Base-by-base conservation (phyloP, 2,113 vertebrate species). In the Delphinapterus leucas region DNA sequence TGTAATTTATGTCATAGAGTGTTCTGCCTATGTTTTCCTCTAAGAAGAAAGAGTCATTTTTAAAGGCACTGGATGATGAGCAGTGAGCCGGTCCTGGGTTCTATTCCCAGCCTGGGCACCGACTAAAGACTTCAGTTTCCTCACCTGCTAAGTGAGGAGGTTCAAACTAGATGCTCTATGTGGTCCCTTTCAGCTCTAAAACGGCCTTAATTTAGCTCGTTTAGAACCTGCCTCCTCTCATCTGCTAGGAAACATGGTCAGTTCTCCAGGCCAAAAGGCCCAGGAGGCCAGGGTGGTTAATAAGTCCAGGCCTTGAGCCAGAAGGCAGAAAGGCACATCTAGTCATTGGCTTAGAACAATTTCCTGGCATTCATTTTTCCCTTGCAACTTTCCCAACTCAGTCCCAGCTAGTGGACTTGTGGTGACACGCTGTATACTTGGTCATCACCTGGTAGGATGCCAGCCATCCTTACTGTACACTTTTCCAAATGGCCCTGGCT, bases 401-500 rank as follows among this genome's bases (percentile, higher is more conserved):
- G 23, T 17, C 36, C 61, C 11, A 65, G 58, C 25, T 11, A 70
- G 25, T 17, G 23, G 41, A 15, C 55, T 71, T 47, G 47, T 11
- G 70, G 61, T 20, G 25, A 68, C 18, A 18, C 0, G 0, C 73
- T 60, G 1, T 2, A 1, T 26, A 38, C 88, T 18, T 70, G 65
- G 17, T 33, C 10, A 28, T 49, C 17, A 21, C 15, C 14, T 36
- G 23, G 55, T 7, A n/a, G 55, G 70, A 15, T 21, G 58, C 33
- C 33, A 63, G 36, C 63, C 28, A 6, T 36, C n/a, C 86, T 58
- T 65, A 13, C 70, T 2, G 47, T 9, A 53, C 67, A 23, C 25
- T 36, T 47, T 87, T 49, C 90, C 84, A 74, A 31, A 67, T 6
- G 70, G 92, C 74, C 85, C 71, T 55, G 31, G 85, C 90, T 83